These are phyloP conservation scores for Sclerurus mexicanus DNA, from an alignment of 2,113 vertebrate genomes.

Conservation along the genomic window DNA sequence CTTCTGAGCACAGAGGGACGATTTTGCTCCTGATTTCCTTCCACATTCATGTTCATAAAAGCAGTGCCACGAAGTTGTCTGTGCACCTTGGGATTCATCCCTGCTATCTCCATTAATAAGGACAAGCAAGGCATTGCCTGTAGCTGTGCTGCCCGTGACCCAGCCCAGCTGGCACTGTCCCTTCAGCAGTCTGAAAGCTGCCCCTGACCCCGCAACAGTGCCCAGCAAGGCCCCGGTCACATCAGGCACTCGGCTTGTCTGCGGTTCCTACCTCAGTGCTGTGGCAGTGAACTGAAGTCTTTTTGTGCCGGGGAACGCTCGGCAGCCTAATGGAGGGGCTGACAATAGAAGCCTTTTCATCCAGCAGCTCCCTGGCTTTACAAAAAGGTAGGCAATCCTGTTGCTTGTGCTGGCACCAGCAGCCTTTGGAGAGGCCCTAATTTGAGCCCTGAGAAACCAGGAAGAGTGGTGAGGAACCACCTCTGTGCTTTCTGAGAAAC, in stretches of 20 bases:
- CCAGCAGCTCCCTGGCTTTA: background rate
- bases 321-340: background rate
- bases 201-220: background rate
- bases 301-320: background rate
- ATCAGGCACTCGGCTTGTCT: background rate
- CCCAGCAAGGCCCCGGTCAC: background rate
- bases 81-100: background rate
- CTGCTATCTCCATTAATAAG: background rate
- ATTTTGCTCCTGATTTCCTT: background rate
- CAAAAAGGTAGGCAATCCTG: constrained; percentile 22
- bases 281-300: constrained; percentile 25
- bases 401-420: constrained; percentile 12
- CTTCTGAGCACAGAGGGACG: background rate
- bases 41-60: fast-evolving
- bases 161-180: background rate
- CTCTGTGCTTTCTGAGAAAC: background rate
- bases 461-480: background rate
- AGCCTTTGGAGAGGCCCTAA: background rate
- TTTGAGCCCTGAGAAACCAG: background rate
- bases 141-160: background rate
- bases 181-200: background rate
- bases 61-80: fast-evolving
- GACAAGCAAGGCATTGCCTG: background rate
- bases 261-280: background rate
- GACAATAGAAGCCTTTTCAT: constrained; percentile 42